phyloP scores from a whole-genome alignment of 2,113 vertebrate species.

The Nannobrachium achirus region DNA sequence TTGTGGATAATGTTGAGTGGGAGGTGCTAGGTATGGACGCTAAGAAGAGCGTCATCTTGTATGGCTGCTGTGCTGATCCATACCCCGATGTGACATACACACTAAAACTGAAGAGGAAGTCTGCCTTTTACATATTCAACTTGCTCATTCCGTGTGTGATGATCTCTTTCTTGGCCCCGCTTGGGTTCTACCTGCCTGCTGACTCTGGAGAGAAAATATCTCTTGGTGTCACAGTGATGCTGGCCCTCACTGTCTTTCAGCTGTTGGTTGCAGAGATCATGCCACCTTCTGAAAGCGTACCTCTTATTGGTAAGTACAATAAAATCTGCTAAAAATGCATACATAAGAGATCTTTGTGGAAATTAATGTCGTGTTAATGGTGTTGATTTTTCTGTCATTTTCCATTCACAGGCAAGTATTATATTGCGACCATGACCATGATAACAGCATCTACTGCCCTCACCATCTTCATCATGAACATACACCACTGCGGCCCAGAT shows the following conservation, averaged over 20 bases:
- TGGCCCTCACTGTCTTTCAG: slow-evolving; percentile 93
- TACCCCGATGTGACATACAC: slow-evolving; percentile 92
- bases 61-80: slow-evolving; percentile 92
- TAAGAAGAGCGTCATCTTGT: slow-evolving; percentile 81
- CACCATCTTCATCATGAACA: slow-evolving; percentile 92
- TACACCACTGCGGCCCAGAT: slow-evolving; percentile 89
- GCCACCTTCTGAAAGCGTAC: slow-evolving; percentile 90
- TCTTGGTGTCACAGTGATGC: slow-evolving; percentile 89
- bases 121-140: slow-evolving; percentile 92
- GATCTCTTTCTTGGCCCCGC: slow-evolving; percentile 90
- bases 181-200: slow-evolving; percentile 90
- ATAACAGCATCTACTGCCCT: slow-evolving; percentile 89
- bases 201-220: slow-evolving; percentile 94
- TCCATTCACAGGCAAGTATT: slow-evolving; percentile 86
- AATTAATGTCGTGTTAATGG: no score
- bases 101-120: slow-evolving; percentile 84
- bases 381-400: slow-evolving; percentile 3
- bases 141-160: slow-evolving; percentile 91
- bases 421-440: slow-evolving; percentile 95
- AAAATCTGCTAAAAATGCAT: background rate
- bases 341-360: no score
- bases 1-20: slow-evolving; percentile 93
- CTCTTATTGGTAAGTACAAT: slow-evolving; percentile 86
- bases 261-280: slow-evolving; percentile 92
- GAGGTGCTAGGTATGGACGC: slow-evolving; percentile 89